phyloP scores from a whole-genome alignment of 2,888 invertebrate species.

The Rotaria magnacalcarata region DNA sequence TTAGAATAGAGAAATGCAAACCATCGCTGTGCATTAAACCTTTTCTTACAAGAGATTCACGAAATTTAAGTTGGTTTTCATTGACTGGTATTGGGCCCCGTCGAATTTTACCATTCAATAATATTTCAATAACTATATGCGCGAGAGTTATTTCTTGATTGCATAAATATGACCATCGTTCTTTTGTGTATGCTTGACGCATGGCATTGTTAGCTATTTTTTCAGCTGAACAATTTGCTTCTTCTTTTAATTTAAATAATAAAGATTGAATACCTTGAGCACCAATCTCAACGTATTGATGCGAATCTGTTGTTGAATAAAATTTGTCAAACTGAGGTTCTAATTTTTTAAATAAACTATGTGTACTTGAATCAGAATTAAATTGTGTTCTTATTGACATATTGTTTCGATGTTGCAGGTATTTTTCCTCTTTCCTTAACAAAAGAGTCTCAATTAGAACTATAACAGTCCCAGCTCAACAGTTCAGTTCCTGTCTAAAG shows the following conservation, averaged over 20 bases:
- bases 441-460: too few species aligned
- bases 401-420: neutral
- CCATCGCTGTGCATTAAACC: neutral
- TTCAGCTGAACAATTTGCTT: neutral
- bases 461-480: too few species aligned
- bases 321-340: neutral
- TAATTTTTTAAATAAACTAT: conserved; percentile 1
- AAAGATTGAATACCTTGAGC: neutral
- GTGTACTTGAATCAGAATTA: conserved; percentile 20
- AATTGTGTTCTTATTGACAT: neutral
- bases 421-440: too few species aligned
- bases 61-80: conserved; percentile 4
- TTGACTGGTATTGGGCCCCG: neutral
- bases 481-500: too few species aligned
- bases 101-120: neutral
- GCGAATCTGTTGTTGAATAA: neutral
- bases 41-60: conserved; percentile 5
- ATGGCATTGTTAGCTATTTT: neutral
- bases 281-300: neutral
- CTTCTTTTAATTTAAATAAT: conserved; percentile 14
- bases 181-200: neutral
- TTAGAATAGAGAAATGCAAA: neutral
- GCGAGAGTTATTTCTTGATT: neutral
- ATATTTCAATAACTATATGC: conserved; percentile 17
- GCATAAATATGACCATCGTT: neutral